phyloP scores from a whole-genome alignment of 2,888 invertebrate species.

The Thymelicus acteon region DNA sequence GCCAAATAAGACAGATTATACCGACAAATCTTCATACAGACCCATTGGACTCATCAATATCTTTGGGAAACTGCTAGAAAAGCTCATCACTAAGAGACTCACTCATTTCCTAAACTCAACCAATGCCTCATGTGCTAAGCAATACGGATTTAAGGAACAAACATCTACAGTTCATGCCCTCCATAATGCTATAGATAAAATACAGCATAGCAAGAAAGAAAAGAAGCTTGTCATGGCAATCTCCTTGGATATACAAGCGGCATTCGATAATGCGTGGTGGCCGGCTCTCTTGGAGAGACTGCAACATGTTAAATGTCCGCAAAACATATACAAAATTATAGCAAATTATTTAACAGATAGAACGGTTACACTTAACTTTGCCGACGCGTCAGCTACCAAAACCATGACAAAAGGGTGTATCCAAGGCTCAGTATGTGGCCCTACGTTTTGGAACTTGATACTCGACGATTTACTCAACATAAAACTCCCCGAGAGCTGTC shows the following conservation, averaged over 20 bases:
- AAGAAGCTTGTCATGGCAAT: not conserved
- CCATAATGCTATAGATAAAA: not conserved
- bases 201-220: not conserved
- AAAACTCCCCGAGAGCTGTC: slow-evolving; percentile 17
- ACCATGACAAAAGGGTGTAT: not conserved
- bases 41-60: slow-evolving; percentile 3
- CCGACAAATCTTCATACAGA: not conserved
- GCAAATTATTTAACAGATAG: not conserved
- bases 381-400: not conserved
- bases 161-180: slow-evolving; percentile 17
- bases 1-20: not conserved
- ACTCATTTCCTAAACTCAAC: not conserved
- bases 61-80: not conserved
- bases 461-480: slow-evolving; percentile 36
- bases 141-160: not conserved
- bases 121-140: not conserved
- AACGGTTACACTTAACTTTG: not conserved
- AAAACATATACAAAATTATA: not conserved
- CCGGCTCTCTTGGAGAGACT: not conserved
- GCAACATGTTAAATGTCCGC: not conserved
- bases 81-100: not conserved
- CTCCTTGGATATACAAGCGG: not conserved
- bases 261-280: not conserved
- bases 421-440: slow-evolving; percentile 21
- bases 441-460: slow-evolving; percentile 38